These are phyloP conservation scores for Baccha elongata DNA, from an alignment of 2,888 invertebrate genomes.

Conservation along the genomic window DNA sequence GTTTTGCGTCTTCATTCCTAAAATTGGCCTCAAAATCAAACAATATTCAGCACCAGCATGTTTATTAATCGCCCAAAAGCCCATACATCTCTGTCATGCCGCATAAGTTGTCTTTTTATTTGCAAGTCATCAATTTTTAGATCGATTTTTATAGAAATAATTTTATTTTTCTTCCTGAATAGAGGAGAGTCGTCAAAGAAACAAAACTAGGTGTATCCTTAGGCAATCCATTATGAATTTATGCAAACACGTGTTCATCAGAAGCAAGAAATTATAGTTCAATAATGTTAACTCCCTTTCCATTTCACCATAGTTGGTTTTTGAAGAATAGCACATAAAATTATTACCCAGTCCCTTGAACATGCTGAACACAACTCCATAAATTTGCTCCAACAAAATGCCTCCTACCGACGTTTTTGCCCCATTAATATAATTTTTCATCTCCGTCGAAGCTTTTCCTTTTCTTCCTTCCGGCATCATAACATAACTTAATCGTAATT, in stretches of 20 bases:
- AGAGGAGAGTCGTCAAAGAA: background rate
- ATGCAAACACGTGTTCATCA: slow-evolving; percentile 51
- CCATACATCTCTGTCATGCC: background rate
- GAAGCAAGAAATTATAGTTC: slow-evolving; percentile 26
- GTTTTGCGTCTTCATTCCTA: too few species aligned
- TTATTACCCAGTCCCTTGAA: background rate
- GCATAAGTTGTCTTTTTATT: background rate
- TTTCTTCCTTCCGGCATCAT: slow-evolving; percentile 31
- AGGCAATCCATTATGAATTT: slow-evolving; percentile 56
- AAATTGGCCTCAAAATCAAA: too few species aligned
- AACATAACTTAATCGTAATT: slow-evolving; percentile 62
- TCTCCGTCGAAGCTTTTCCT: background rate
- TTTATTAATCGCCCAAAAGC: background rate
- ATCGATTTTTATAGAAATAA: slow-evolving; percentile 5
- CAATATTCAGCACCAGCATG: background rate
- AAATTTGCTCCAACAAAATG: slow-evolving; percentile 56
- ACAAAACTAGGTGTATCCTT: background rate
- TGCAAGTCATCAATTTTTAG: slow-evolving; percentile 18
- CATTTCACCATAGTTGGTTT: too few species aligned
- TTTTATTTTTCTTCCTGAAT: background rate
- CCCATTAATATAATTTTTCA: slow-evolving; percentile 52
- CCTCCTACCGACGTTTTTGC: slow-evolving; percentile 44
- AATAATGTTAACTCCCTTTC: slow-evolving; percentile 28
- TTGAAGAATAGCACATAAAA: slow-evolving; percentile 23
- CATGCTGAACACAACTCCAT: slow-evolving; percentile 23